Evolutionary conservation across 2,888 invertebrate genomes (phyloP).

Genomic region (Lycocerus yunnanus): DNA sequence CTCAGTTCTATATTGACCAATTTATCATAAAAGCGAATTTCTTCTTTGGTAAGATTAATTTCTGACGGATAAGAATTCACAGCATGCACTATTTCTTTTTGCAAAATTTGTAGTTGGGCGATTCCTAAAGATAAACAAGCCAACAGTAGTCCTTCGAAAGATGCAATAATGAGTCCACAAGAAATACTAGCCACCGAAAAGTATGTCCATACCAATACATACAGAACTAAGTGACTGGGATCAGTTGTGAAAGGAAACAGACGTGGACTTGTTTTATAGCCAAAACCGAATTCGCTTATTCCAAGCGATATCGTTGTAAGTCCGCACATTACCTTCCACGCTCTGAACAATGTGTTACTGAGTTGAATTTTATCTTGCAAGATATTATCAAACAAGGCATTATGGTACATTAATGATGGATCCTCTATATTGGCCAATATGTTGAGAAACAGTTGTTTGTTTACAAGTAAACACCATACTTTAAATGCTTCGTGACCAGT

Average conservation of each 20-base stretch:
- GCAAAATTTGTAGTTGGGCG: too few relatives aligned
- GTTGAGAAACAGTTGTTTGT: not conserved
- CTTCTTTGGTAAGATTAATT: not conserved
- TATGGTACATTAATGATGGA: not conserved
- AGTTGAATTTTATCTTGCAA: not conserved
- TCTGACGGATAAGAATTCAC: too few relatives aligned
- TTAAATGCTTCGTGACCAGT: not conserved
- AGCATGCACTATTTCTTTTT: not conserved
- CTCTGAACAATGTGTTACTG: not conserved
- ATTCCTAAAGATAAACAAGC: not conserved
- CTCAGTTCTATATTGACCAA: not conserved
- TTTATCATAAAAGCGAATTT: not conserved
- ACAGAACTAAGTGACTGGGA: not conserved
- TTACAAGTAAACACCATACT: not conserved
- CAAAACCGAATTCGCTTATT: not conserved
- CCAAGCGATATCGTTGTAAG: not conserved
- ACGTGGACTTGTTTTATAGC: not conserved
- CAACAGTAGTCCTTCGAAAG: not conserved
- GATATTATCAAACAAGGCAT: not conserved
- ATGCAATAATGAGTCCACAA: not conserved
- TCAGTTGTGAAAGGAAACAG: not conserved
- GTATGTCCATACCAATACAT: not conserved
- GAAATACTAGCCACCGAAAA: not conserved
- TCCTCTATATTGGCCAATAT: not conserved
- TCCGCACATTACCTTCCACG: not conserved